A percentile compares a stretch with the other conserved stretches of the same genome.
These are phyloP conservation scores for Disparrhopalites patrizii DNA, from an alignment of 2,888 invertebrate species.

Conservation along the genomic window DNA sequence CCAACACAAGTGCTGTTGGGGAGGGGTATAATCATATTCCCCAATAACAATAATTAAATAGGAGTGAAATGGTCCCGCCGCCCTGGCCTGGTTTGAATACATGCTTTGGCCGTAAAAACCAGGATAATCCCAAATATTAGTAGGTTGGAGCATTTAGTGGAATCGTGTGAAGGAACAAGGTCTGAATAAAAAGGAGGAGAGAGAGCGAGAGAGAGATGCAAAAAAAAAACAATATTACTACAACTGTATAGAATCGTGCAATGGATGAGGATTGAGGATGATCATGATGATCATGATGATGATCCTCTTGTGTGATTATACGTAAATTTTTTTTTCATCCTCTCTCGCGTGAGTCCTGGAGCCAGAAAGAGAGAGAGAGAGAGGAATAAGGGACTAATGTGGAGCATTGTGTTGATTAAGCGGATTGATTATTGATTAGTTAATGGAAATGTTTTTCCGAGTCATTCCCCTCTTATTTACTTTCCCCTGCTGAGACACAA, in stretches of 20 bases:
- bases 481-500: conserved; percentile 49
- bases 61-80: too few species aligned
- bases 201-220: neutral
- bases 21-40: too few species aligned
- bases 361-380: conserved; percentile 3
- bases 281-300: neutral
- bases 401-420: conserved; percentile 43
- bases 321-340: neutral
- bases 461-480: conserved; percentile 49
- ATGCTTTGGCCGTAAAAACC: too few species aligned
- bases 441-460: conserved; percentile 47
- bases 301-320: conserved; percentile 5
- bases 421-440: conserved; percentile 49
- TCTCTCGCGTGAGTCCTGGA: conserved; percentile 11
- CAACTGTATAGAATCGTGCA: too few species aligned
- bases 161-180: neutral
- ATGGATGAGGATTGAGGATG: neutral
- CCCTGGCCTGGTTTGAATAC: too few species aligned
- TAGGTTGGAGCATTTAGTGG: too few species aligned
- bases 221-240: neutral
- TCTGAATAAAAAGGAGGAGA: neutral
- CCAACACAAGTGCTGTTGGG: too few species aligned
- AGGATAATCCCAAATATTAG: too few species aligned
- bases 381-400: conserved; percentile 27
- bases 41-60: too few species aligned